Percentiles rank a stretch among this genome's conserved stretches.
Evolutionary conservation across 2,888 invertebrate genomes (phyloP).

Genomic region (Drosophila atripex): DNA sequence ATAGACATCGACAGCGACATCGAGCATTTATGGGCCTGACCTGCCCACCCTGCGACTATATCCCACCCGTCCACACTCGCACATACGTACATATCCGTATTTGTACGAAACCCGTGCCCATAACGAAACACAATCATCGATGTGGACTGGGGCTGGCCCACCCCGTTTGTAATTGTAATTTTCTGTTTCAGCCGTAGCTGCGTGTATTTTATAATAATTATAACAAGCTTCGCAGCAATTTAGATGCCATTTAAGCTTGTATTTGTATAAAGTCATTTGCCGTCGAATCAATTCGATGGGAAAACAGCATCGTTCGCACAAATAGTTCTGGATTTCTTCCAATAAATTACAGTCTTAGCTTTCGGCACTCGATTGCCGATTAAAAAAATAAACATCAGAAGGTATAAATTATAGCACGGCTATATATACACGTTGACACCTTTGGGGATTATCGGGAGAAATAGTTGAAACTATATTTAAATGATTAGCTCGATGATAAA

Average conservation of each 20-base stretch:
- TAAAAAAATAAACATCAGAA: constrained; percentile 39
- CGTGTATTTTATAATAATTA: constrained; percentile 67
- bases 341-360: constrained; percentile 22
- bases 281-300: constrained; percentile 44
- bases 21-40: constrained; percentile 75
- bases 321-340: background rate
- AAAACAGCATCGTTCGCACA: background rate
- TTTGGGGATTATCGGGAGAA: constrained; percentile 20
- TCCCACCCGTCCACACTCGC: background rate
- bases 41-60: constrained; percentile 60
- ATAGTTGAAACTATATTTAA: constrained; percentile 43
- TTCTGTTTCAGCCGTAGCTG: constrained; percentile 20
- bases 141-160: constrained; percentile 49
- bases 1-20: constrained; percentile 19
- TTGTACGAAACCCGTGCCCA: constrained; percentile 40
- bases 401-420: constrained; percentile 43
- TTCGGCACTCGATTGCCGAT: constrained; percentile 16
- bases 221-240: constrained; percentile 63
- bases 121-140: constrained; percentile 69
- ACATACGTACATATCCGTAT: background rate
- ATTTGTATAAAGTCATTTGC: constrained; percentile 26
- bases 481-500: background rate
- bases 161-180: constrained; percentile 66
- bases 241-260: constrained; percentile 47
- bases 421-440: constrained; percentile 46